phyloP scores from a whole-genome alignment of 2,797 vertebrate genomes.

The Sebastiscus albofasciatus region DNA sequence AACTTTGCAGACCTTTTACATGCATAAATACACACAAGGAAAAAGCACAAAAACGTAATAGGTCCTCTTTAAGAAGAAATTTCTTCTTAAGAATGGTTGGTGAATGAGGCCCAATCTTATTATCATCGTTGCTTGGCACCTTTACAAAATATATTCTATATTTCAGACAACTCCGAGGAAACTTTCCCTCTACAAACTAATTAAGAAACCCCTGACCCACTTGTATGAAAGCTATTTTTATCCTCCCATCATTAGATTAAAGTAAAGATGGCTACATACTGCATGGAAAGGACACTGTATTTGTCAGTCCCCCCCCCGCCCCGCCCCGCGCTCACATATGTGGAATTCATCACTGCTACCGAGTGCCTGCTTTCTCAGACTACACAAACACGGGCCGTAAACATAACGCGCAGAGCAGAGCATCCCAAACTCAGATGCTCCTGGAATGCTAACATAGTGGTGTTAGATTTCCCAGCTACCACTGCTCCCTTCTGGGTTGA shows the following conservation, averaged over 20 bases:
- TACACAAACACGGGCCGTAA: slow-evolving; percentile 68
- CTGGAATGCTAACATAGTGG: slow-evolving; percentile 74
- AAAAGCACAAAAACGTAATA: too few relatives aligned
- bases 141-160: background rate
- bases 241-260: slow-evolving; percentile 6
- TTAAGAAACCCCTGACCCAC: slow-evolving; percentile 45
- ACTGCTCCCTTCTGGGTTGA: slow-evolving; percentile 35
- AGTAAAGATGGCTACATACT: slow-evolving; percentile 16
- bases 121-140: background rate
- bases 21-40: too few relatives aligned
- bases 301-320: background rate
- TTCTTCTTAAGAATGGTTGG: background rate
- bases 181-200: slow-evolving; percentile 17
- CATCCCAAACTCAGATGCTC: slow-evolving; percentile 62
- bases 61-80: fast-evolving
- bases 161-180: background rate
- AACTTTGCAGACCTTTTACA: too few relatives aligned
- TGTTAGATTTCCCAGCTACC: slow-evolving; percentile 75
- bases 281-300: background rate
- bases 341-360: slow-evolving; percentile 62
- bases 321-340: slow-evolving; percentile 47
- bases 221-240: slow-evolving; percentile 56
- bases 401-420: slow-evolving; percentile 40
- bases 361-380: slow-evolving; percentile 50
- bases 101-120: background rate